phyloP scores from a whole-genome alignment of 2,797 vertebrate genomes.

The Notamacropus eugenii region DNA sequence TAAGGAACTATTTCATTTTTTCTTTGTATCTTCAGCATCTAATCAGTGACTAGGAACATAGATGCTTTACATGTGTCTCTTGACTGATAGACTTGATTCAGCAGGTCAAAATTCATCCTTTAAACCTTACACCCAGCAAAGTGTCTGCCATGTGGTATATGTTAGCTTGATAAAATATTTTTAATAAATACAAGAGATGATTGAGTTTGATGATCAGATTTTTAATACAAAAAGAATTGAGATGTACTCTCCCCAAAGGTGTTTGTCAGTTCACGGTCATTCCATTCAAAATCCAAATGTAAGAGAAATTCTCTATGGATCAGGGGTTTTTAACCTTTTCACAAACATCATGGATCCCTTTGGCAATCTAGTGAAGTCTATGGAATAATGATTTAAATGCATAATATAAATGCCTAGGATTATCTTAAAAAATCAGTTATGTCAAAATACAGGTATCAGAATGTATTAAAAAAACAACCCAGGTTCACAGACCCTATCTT shows the following conservation, averaged over 20 bases:
- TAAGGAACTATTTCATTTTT: too few relatives aligned
- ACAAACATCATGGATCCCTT: neutral
- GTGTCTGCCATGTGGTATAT: too few relatives aligned
- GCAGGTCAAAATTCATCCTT: too few relatives aligned
- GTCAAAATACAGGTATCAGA: neutral
- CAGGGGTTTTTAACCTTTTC: neutral
- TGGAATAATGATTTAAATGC: neutral
- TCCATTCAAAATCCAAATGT: neutral
- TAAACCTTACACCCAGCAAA: too few relatives aligned
- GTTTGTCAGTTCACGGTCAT: neutral
- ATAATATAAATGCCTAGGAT: neutral
- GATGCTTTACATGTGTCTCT: too few relatives aligned
- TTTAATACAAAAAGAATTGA: neutral
- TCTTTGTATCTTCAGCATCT: too few relatives aligned
- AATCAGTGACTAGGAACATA: too few relatives aligned
- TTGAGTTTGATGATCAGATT: neutral
- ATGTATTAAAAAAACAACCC: neutral
- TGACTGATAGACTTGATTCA: too few relatives aligned
- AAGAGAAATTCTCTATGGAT: neutral
- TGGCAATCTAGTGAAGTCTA: neutral
- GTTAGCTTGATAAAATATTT: neutral
- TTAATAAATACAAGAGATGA: neutral
- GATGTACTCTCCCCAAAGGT: neutral
- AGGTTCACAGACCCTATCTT: neutral
- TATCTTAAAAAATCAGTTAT: neutral